Evolutionary conservation across 2,888 invertebrate genomes (phyloP), one percentile per base, ranked within the genome.

Genomic region (Abrostola tripartita): DNA sequence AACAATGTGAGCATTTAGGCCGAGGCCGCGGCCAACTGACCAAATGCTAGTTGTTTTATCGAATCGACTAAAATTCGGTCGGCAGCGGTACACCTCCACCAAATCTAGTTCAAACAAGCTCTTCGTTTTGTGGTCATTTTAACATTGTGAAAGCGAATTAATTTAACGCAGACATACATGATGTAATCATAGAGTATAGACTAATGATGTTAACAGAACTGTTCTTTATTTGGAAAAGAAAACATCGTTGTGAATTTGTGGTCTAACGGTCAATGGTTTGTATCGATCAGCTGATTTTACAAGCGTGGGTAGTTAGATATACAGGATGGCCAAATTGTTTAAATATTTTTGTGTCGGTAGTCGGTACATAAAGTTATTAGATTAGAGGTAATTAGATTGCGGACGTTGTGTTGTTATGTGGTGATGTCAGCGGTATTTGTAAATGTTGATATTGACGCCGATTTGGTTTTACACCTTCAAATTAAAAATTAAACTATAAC

Each of bases 101-200:
- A 2, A 40, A 63, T 54, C 73, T 57, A 54, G 57, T 55, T 71
- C 2, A 55, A 60, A 55, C 53, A 1, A 57, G 53, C 53, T 52
- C 8, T 36, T 42, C 10, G 51, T 41, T 41, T 24, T 62, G 47
- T 51, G 47, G 35, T 4, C 24, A 49, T 50, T 47, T 24, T 10
- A 55, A 61, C 56, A 37, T 63, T 50, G 61, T 68, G 73, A 73
- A 73, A 73, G 68, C 64, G 73, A 59, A 59, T 72, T 61, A 64
- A 68, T 61, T 72, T 73, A 61, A 42, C 51, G 10, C 12, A 38
- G 35, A 41, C 40, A 41, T 52, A 38, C 37, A 53, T 76, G 65
- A 77, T 64, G 58, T 67, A 65, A 72, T 54, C 57, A 55, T 50
- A 37, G 60, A 68, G 59, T 70, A 59, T 68, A 47, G 51, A 65